These are phyloP conservation scores for Telmatochromis brachygnathus DNA, from an alignment of 2,113 vertebrate species.

Conservation along the genomic window DNA sequence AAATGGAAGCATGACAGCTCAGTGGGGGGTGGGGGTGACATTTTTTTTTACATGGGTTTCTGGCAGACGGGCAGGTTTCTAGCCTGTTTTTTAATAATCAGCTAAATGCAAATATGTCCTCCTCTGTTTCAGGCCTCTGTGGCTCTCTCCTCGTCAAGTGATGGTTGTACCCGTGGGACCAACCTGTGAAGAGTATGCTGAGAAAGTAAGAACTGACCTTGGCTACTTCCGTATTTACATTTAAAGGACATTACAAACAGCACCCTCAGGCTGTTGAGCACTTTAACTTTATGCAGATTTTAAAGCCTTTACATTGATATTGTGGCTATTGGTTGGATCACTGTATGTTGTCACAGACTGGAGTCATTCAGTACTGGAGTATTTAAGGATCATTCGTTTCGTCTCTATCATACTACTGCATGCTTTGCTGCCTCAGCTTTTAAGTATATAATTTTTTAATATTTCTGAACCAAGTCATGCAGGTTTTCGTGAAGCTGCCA, in stretches of 20 bases:
- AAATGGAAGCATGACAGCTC: background rate
- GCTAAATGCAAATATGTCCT: background rate
- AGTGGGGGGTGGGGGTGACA: background rate
- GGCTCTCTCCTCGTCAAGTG: conserved; percentile 93
- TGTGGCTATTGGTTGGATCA: background rate
- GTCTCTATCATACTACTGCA: background rate
- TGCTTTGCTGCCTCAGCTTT: background rate
- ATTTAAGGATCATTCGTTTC: background rate
- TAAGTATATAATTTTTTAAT: background rate
- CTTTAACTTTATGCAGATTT: background rate
- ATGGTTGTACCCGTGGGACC: conserved; percentile 96
- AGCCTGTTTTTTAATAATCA: background rate
- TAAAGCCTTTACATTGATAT: background rate
- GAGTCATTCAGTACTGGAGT: background rate
- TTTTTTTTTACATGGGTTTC: background rate
- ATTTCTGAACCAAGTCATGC: background rate
- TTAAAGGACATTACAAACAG: background rate
- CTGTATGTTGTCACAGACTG: background rate
- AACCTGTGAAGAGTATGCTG: conserved; percentile 89
- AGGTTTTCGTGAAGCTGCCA: background rate
- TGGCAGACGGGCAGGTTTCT: background rate
- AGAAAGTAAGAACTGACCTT: conserved; percentile 73
- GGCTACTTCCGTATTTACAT: background rate
- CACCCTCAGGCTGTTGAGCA: background rate
- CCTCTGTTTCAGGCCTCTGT: conserved; percentile 82